Base-by-base conservation (phyloP, 2,888 invertebrate species). In the Rhabditophanes sp. region DNA sequence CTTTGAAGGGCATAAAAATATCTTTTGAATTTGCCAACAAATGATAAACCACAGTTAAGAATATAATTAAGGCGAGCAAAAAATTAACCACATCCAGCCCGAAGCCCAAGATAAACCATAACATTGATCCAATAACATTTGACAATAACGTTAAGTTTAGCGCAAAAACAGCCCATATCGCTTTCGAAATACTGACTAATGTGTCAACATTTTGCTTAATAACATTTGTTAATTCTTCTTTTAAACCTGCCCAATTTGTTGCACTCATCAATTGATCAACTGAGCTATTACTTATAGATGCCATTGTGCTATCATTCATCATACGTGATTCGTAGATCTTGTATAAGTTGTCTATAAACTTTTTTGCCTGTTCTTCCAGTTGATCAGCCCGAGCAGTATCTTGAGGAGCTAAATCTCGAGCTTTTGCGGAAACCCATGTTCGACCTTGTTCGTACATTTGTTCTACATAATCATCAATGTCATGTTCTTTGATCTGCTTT, bases 21-120 rank as follows among this genome's bases (percentile, higher is more conserved):
- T 75, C 75, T 34, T 76, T 76, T 63, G 82, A 82, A 8, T 80
- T 81, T 46, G 80, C 83, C 44, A 96, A 72, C 31, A 96, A 73
- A 68, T 93, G 96, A 70, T 90, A 96, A 5, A 96, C 71, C 0
- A 90, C 83, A 2, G 93, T 90, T 63, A 93, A 76, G 69, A 96
- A 96, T 14, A 96, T 84, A 44, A 90, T 78, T 35, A 52, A 32
- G 35, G 54, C 58, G 25, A 64, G 58, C 25, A 64, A 30, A 12
- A 54, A 53, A 33, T 64, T 63, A 30, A 63, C 29, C 9, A 64
- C 32, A 20, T 65, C 64, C 42, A 58, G 48, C 30, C 64, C 62
- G 34, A 65, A 64, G 5, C 50, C 46, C n/a, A 64, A 37, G 15
- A 64, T 32, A 2, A 62, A 36, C 6, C 55, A 52, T 11, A 58